These are phyloP conservation scores for Otus sunia DNA, from an alignment of 2,113 vertebrate genomes.

Conservation along the genomic window DNA sequence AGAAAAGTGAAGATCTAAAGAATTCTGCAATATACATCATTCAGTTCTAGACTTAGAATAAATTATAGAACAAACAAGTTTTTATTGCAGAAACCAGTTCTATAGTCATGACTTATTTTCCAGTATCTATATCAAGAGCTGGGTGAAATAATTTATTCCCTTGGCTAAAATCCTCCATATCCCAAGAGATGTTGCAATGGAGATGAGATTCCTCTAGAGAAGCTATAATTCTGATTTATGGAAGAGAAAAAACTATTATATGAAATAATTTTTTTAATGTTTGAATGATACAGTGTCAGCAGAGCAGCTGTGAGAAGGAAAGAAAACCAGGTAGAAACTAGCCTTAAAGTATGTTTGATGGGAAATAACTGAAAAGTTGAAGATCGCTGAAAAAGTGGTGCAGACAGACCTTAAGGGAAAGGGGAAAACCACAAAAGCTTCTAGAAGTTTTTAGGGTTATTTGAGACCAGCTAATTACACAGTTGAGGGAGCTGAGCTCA, in stretches of 20 bases:
- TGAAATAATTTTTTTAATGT: background rate
- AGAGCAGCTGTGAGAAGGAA: background rate
- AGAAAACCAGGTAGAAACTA: background rate
- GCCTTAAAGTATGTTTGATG: background rate
- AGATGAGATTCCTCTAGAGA: background rate
- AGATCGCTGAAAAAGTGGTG: background rate
- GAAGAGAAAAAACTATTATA: background rate
- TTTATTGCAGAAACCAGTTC: background rate
- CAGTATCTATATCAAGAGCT: background rate
- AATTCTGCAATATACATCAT: background rate
- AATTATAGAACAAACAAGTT: background rate
- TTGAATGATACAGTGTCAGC: background rate
- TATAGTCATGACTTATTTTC: background rate
- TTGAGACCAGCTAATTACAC: constrained; percentile 52
- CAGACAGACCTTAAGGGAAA: background rate
- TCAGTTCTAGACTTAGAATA: background rate
- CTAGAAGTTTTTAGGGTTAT: constrained; percentile 21
- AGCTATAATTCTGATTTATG: background rate
- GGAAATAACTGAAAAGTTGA: background rate
- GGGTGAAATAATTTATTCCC: background rate
- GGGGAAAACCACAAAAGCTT: background rate
- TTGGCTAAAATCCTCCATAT: background rate
- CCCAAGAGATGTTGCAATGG: background rate
- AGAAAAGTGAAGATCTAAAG: background rate
- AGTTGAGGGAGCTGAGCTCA: constrained; percentile 6